phyloP scores from a whole-genome alignment of 2,113 vertebrate genomes.

The Rafetus swinhoei region DNA sequence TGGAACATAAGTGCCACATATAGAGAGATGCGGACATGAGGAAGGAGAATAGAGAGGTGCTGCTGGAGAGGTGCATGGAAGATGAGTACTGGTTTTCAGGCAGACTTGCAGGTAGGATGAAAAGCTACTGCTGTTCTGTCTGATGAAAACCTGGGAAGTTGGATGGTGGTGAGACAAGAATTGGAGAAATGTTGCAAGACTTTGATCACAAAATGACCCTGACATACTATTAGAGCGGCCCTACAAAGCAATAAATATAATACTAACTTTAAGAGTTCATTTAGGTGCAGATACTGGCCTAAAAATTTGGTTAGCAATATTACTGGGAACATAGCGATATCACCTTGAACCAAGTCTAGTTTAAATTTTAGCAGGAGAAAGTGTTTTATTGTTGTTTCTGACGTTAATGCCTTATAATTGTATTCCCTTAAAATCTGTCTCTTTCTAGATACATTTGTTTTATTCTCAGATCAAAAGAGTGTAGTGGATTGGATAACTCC shows the following conservation, averaged over 20 bases:
- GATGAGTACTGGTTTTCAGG: neutral
- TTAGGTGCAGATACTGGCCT: neutral
- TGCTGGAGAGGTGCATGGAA: neutral
- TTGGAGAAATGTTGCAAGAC: neutral
- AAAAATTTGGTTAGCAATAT: neutral
- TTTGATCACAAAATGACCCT: neutral
- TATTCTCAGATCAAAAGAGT: neutral
- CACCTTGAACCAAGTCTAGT: neutral
- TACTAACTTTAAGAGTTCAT: neutral
- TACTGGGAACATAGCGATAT: neutral
- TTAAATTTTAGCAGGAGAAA: neutral
- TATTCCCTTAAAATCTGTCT: neutral
- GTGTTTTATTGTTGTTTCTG: neutral
- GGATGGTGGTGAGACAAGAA: neutral
- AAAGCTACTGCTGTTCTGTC: neutral
- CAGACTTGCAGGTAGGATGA: neutral
- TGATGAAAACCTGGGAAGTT: neutral
- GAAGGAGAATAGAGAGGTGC: neutral
- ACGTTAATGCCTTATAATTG: neutral
- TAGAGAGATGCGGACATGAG: neutral
- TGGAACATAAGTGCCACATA: neutral
- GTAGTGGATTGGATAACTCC: neutral
- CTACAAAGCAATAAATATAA: neutral
- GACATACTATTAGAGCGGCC: neutral
- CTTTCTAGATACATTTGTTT: neutral